phyloP scores from a whole-genome alignment of 2,113 vertebrate species.

The Athene cunicularia region DNA sequence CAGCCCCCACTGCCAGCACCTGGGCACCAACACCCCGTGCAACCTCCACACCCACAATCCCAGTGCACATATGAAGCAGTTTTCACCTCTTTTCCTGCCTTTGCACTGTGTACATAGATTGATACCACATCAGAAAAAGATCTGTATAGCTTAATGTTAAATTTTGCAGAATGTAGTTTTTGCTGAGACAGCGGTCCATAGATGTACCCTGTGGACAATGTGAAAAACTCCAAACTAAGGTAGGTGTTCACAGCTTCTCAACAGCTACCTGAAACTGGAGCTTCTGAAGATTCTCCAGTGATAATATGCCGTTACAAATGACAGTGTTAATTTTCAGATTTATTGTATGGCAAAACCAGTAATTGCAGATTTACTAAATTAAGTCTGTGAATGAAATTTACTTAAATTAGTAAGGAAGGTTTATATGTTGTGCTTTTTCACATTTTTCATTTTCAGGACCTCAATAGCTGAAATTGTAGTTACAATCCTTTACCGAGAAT shows the following conservation, averaged over 20 bases:
- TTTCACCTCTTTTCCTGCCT: background rate
- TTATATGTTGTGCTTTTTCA: background rate
- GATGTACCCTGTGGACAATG: background rate
- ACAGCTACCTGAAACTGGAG: background rate
- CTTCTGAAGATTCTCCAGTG: background rate
- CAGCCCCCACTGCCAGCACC: fast-evolving
- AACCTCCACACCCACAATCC: background rate
- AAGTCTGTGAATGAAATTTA: background rate
- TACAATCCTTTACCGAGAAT: background rate
- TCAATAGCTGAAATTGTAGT: background rate
- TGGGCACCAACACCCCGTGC: fast-evolving
- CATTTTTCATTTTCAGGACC: background rate
- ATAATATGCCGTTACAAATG: background rate
- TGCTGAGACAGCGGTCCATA: background rate
- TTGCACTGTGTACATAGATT: background rate
- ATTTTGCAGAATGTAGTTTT: background rate
- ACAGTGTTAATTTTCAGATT: background rate
- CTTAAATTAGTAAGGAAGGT: background rate
- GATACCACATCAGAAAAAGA: background rate
- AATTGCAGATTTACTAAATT: background rate
- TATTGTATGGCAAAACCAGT: background rate
- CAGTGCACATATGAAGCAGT: background rate
- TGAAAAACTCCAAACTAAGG: background rate
- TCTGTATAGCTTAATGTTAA: too few relatives aligned
- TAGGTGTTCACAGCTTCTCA: background rate